Evolutionary conservation across 1,140 invertebrate genomes (phyloP).

Genomic region (Lucilia cuprina): DNA sequence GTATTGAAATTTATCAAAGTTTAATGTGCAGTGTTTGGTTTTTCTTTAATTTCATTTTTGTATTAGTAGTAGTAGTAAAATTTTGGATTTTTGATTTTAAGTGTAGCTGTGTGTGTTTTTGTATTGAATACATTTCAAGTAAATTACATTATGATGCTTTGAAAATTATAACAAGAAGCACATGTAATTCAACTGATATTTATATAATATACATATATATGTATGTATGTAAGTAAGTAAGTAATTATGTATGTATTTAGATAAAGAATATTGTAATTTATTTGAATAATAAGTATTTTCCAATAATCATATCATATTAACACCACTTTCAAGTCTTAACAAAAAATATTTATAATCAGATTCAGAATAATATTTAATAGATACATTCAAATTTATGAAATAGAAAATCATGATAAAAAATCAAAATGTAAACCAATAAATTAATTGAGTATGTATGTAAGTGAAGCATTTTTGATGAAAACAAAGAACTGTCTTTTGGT

Average conservation of each 20-base stretch:
- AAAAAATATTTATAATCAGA: not conserved
- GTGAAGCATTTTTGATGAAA: conserved; percentile 16
- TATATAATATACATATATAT: not conserved
- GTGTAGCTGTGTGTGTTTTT: not conserved
- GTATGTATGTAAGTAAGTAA: no score
- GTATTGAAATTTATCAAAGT: not conserved
- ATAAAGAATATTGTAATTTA: not conserved
- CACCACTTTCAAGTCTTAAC: conserved; percentile 37
- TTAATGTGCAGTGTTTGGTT: not conserved
- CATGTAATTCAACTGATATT: conserved; percentile 10
- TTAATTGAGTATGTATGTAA: not conserved
- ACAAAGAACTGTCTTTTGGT: conserved; percentile 34
- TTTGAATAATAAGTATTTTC: not conserved
- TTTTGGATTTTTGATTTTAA: not conserved
- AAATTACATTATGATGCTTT: conserved; percentile 24
- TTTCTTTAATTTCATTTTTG: not conserved
- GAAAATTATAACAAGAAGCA: conserved; percentile 30
- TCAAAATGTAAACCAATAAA: not conserved
- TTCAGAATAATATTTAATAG: conserved; percentile 5
- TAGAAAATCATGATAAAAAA: conserved; percentile 2
- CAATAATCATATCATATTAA: conserved; percentile 36
- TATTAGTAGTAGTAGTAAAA: not conserved
- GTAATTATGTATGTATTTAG: no score
- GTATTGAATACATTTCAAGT: not conserved
- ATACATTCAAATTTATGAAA: conserved; percentile 17